A percentile compares a stretch with the other conserved stretches of the same genome.
Evolutionary conservation across 2,797 vertebrate species (phyloP).

Genomic region (Argya squamiceps): DNA sequence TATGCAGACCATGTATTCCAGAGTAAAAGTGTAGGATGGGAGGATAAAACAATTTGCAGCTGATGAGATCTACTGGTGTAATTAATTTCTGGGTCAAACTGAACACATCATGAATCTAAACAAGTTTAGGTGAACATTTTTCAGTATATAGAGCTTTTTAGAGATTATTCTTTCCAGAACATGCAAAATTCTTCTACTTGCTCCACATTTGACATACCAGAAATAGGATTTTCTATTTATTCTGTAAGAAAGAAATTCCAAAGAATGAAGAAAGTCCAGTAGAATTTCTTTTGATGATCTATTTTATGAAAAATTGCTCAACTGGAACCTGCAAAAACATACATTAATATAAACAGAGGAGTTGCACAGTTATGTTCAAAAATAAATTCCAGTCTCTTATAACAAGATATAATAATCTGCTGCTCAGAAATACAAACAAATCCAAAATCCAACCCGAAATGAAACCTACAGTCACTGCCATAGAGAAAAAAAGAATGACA

Average conservation of each 20-base stretch:
- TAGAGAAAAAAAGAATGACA: background rate
- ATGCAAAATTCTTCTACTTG: background rate
- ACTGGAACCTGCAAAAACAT: background rate
- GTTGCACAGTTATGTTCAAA: background rate
- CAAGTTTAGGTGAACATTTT: background rate
- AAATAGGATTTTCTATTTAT: background rate
- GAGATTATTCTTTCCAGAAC: background rate
- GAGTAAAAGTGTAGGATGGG: background rate
- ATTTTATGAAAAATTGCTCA: background rate
- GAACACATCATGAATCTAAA: background rate
- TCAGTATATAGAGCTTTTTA: background rate
- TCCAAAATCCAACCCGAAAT: background rate
- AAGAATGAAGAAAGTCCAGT: background rate
- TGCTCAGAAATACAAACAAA: background rate
- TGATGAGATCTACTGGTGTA: background rate
- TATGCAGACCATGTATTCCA: background rate
- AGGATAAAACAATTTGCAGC: background rate
- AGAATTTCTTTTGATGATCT: background rate
- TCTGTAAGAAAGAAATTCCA: background rate
- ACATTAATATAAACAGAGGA: background rate
- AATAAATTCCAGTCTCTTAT: background rate
- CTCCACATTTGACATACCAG: background rate
- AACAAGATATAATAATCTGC: background rate
- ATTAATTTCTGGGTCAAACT: background rate
- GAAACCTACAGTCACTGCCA: background rate